Evolutionary conservation across 2,888 invertebrate species (phyloP), one percentile per base, ranked within the genome.

Genomic region (Leptinotarsa haldemani): DNA sequence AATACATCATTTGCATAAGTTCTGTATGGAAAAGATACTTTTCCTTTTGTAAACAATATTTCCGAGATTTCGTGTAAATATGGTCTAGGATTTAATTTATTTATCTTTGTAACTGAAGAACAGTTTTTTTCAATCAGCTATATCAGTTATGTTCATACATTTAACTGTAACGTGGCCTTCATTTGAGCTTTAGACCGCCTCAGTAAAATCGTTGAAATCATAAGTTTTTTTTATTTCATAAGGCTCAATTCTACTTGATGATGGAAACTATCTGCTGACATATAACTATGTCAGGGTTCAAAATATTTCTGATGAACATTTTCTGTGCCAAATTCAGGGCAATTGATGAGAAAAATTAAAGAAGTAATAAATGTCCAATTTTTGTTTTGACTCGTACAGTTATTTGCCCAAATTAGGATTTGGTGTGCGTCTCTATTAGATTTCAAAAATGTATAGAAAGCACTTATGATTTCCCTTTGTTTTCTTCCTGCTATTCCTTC

Each of bases 381-480:
- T 63, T 77, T 75, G 53, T 67, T 71, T 63, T 74, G 74, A 15
- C 68, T 46, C 18, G 63, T 61, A 40, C 74, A 74, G 66, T 74
- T 74, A 68, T 74, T 67, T 50, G 53, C 7, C 70, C 74, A 74
- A 52, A 70, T 64, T n/a, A 69, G 58, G 20, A 68, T 50, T 22
- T 25, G 30, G 53, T 71, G 18, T n/a, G 56, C 71, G 56, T 70
- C 70, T 63, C 70, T 70, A 56, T 70, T 25, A 47, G n/a, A 65
- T 30, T 66, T 30, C 12, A 50, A 48, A 66, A 74, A 66, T 25
- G 66, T 61, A 73, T 64, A 22, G 70, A 71, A 71, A 52, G 65
- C n/a, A 65, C 67, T 71, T 7, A 66, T 63, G n/a, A 74, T 70
- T 67, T 83, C 83, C 61, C 83, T 80, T 71, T 83, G 75, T 22